Conservation (phyloP, 2,113 vertebrate species). For the Ceyx cyanopectus region DNA sequence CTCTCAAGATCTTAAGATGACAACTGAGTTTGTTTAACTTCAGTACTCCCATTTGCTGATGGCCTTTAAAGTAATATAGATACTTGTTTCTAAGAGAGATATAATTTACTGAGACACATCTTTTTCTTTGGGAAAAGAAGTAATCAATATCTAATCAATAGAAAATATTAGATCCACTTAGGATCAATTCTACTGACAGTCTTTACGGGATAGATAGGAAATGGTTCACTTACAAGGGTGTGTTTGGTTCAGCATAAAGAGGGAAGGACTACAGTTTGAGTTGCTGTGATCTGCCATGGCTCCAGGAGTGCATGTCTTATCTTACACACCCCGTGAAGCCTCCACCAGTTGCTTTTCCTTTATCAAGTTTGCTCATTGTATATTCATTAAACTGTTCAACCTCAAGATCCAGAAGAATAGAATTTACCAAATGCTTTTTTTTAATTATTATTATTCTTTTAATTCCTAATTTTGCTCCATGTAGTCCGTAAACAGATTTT, state of each 20-base stretch:
- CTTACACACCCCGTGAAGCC: neutral
- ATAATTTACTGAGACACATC: neutral
- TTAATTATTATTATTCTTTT: no score
- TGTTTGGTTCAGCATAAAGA: neutral
- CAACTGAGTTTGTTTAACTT: neutral
- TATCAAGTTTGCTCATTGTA: neutral
- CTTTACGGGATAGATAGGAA: neutral
- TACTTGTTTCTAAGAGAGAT: neutral
- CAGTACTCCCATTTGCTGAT: neutral
- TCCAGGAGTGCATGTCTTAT: neutral
- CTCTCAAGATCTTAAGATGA: neutral
- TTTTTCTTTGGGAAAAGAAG: neutral
- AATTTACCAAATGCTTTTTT: neutral
- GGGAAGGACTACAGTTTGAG: neutral
- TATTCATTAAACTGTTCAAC: neutral
- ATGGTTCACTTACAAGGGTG: neutral
- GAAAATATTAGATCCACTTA: neutral
- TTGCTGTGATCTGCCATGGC: neutral
- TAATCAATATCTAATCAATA: neutral
- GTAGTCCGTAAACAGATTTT: neutral
- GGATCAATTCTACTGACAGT: neutral
- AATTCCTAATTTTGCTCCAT: neutral
- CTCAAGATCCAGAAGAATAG: neutral
- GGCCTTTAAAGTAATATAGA: neutral
- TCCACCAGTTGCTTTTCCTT: neutral